Percentiles rank a stretch among this genome's conserved stretches.
Evolutionary conservation across 37 sponge, comb jelly and placozoan species (phyloP).

Genomic region (Ephydatia muelleri): DNA sequence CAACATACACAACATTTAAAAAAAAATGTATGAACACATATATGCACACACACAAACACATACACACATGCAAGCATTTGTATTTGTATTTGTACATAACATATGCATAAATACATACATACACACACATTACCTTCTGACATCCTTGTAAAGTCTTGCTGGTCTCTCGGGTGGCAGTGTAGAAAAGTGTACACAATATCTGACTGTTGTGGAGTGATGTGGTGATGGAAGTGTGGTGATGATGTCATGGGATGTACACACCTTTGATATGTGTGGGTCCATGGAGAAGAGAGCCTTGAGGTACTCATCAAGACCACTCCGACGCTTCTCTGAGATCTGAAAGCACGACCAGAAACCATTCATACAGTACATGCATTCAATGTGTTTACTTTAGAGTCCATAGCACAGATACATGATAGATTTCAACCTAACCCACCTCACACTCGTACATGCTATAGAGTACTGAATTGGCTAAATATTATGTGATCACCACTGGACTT

Average conservation of each 20-base stretch:
- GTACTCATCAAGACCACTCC: conserved; percentile 58
- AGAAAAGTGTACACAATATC: conserved; percentile 84
- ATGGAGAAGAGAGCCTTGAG: conserved; percentile 45
- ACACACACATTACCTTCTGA: too few species aligned
- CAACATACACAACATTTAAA: neutral
- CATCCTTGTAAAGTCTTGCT: conserved; percentile 70
- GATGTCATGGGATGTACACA: neutral
- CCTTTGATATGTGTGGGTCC: conserved; percentile 55
- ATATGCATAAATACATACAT: too few species aligned
- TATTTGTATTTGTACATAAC: neutral
- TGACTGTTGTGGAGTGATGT: conserved; percentile 18
- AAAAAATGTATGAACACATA: neutral
- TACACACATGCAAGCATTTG: neutral
- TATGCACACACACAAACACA: too few species aligned
- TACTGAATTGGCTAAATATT: too few species aligned
- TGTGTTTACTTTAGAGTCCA: too few species aligned
- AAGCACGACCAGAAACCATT: neutral
- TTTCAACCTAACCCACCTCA: too few species aligned
- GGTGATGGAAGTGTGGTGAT: neutral
- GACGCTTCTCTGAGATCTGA: conserved; percentile 69
- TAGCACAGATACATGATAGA: too few species aligned
- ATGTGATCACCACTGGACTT: neutral
- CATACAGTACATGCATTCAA: neutral
- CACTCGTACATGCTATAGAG: too few species aligned
- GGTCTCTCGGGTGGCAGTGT: conserved; percentile 79